Base-by-base conservation (phyloP, 2,888 invertebrate genomes). In the Pyrrhia umbra region DNA sequence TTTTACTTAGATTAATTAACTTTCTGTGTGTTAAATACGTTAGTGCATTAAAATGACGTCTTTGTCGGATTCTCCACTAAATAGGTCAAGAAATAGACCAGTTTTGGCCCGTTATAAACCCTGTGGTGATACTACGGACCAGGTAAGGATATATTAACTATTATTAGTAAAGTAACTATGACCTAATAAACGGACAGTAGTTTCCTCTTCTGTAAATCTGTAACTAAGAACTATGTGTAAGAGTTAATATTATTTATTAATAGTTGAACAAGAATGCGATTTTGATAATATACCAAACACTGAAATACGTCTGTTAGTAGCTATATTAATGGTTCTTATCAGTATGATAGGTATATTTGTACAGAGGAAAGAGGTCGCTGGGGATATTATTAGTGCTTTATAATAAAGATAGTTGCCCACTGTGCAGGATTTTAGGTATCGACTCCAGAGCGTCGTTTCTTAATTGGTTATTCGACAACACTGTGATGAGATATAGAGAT, bases 81-180 rank as follows among this genome's bases (percentile, higher is more conserved):
- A 84, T 79, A 89, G 94, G 74, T 83, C 92, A 49, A 90, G 94
- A 69, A 89, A 86, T 80, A 90, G 93, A 72, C 95, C 95, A 52
- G 95, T 95, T 52, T 73, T 95, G 78, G 88, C 94, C 67, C 92
- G 95, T 23, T 95, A 94, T 79, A 92, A 88, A 69, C 93, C 92
- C 6, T 82, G 84, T 74, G 79, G 81, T 66, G 84, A 75, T 47
- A 78, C 80, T 71, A 75, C 84, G 16, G 94, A 94, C 37, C 89
- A 94, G 91, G 94, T 94, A 81, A 91, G 90, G 30, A 40, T 45
- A 52, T 25, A 10, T 6, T 20, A 15, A 27, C 15, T 27, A 27
- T 37, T 20, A 30, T 20, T 39, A 46, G 18, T 39, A 37, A 68
- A 45, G 23, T 51, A 59, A 45, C 27, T 43, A 52, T 65, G 66